Evolutionary conservation across 2,888 invertebrate species (phyloP), one percentile per base, ranked within the genome.

Genomic region (Campoplex capitator): DNA sequence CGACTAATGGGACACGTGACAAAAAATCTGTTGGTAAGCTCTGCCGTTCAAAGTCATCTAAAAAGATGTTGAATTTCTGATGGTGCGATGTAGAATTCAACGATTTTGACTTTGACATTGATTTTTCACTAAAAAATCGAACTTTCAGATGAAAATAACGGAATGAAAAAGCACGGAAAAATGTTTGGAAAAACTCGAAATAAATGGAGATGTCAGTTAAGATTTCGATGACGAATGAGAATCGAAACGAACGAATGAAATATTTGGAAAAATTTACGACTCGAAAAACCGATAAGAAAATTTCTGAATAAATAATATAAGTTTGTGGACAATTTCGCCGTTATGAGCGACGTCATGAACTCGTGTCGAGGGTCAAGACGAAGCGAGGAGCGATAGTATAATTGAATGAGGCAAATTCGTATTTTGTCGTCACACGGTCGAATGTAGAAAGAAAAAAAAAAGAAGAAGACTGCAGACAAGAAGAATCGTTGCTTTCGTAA

Each of bases 291-390:
- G 0, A 0, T 51, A 4, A 51, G 7, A 6, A 16, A 62, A 11
- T 32, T 4, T 62, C 2, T 1, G 28, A 32, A 62, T 62, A 16
- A 62, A 62, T 62, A 62, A 32, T 1, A 16, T 32, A 32, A 3
- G 32, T 62, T 62, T 54, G 13, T 32, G 9, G 16, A 32, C 23
- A 23, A 23, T 23, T 23, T 23, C 23, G 23, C 9, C 51, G 48
- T 73, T 32, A 51, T 45, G 48, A 18, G 28, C 32, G 35, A 23
- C 71, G 73, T 58, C 77, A 13, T 54, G 73, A 77, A 68, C 28
- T 54, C 38, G 67, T 77, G 76, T 85, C 85, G 85, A 23, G 85
- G 85, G 85, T 82, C 85, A 77, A 84, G 51, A 75, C 74, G 68
- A 75, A 73, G 73, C 58, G 67, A 73, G 65, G 48, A 68, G 38